Base-by-base conservation (phyloP, 2,797 vertebrate genomes). In the Leptodactylus fallax region DNA sequence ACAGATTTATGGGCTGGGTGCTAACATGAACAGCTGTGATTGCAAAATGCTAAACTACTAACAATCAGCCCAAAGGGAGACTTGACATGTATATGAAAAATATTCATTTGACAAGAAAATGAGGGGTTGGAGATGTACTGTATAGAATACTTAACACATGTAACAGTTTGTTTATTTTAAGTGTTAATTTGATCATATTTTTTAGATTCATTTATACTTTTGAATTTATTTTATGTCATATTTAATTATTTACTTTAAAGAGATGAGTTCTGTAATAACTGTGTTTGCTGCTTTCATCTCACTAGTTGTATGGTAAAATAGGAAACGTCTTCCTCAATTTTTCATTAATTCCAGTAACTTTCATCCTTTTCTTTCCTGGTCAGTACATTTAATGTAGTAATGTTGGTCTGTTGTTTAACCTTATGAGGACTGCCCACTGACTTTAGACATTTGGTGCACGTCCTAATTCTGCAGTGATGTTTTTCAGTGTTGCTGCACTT, bases 1-100 rank as follows among this genome's bases (percentile, higher is more conserved):
- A 81, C 78, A 85, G 83, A 89, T 89, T 89, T 89, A 89, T 86
- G 51, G 79, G 79, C 79, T 36, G 85, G 61, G 84, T 82, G 69
- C 17, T 89, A 65, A 86, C 81, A 78, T 77, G 79, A 89, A 86
- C 87, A 89, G 87, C 87, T 89, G 87, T 86, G 87, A 89, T 82
- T 77, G 83, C 84, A 89, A 86, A 89, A 85, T 81, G 71, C 87
- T 89, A 77, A 86, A 86, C 79, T 82, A 60, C 83, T 86, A 83
- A 86, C 87, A 86, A 82, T 81, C 77, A 86, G 71, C 69, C 84
- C 71, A 81, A 83, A 63, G 87, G 78, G 71, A 83, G 83, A 56
- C 60, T 77, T 56, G 56, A 85, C 71, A 71, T 78, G 51, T 71
- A 19, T 89, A 82, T 71, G 27, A 61, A 77, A 89, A 89, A 71